Conservation (phyloP, 2,113 vertebrate species). For the Catharus minimus region DNA sequence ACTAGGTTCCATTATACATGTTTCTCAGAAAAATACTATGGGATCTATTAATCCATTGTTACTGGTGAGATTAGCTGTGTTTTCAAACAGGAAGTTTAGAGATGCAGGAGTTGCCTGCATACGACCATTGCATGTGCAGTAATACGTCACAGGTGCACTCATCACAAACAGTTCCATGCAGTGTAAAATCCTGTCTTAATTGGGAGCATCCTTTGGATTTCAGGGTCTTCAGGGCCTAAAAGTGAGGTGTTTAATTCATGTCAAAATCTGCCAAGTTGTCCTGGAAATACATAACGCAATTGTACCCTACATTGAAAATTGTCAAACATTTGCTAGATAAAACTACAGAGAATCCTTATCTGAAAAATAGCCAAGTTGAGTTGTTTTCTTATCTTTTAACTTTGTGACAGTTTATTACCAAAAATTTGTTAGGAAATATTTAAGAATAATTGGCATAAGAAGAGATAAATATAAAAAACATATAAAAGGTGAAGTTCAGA, state of each 20-base stretch:
- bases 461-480: rapidly evolving
- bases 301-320: not conserved
- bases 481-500: not conserved
- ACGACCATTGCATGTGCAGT: not conserved
- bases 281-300: not conserved
- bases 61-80: not conserved
- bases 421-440: not conserved
- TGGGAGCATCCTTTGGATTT: not conserved
- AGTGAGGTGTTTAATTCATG: not conserved
- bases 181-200: not conserved
- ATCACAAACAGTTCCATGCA: not conserved
- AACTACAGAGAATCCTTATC: not conserved
- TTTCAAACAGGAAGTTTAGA: not conserved
- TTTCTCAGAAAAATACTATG: not conserved
- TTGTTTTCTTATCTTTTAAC: not conserved
- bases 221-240: not conserved
- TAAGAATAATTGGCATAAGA: not conserved
- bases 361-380: not conserved
- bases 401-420: not conserved
- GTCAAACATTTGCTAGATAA: not conserved
- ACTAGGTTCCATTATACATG: not conserved
- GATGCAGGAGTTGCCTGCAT: not conserved
- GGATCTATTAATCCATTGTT: not conserved
- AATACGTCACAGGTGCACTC: not conserved
- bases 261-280: not conserved